These are phyloP conservation scores for Cromileptes altivelis DNA, from an alignment of 2,113 vertebrate genomes.

Conservation along the genomic window DNA sequence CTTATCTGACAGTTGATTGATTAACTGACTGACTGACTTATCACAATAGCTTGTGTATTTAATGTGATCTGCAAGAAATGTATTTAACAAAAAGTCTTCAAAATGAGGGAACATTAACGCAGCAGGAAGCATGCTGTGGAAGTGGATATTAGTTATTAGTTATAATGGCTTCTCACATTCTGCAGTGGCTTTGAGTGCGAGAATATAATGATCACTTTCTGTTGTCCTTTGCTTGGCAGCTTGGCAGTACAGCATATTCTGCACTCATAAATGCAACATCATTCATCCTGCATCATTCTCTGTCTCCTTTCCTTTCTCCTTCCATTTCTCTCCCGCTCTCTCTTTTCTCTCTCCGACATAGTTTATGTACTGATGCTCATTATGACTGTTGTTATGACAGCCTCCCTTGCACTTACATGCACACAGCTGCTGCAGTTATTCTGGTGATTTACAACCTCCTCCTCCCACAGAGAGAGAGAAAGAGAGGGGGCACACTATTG, in stretches of 20 bases:
- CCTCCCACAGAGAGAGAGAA: slow-evolving; percentile 34
- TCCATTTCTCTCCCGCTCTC: background rate
- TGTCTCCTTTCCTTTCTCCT: slow-evolving; percentile 19
- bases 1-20: background rate
- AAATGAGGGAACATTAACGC: slow-evolving; percentile 7
- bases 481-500: slow-evolving; percentile 36
- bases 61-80: background rate
- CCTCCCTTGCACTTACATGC: slow-evolving; percentile 56
- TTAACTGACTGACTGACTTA: background rate
- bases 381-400: slow-evolving; percentile 75
- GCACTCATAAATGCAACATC: slow-evolving; percentile 46
- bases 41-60: background rate
- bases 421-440: slow-evolving; percentile 51
- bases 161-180: slow-evolving; percentile 26
- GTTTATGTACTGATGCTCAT: slow-evolving; percentile 73
- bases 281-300: slow-evolving; percentile 39
- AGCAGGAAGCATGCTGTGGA: background rate
- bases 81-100: background rate
- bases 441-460: slow-evolving; percentile 64
- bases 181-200: slow-evolving; percentile 17
- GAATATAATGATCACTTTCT: slow-evolving; percentile 51
- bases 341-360: slow-evolving; percentile 28
- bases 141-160: slow-evolving; percentile 35
- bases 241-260: slow-evolving; percentile 20
- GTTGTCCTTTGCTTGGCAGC: slow-evolving; percentile 44